Evolutionary conservation across 2,113 vertebrate genomes (phyloP).

Genomic region (Motacilla alba): DNA sequence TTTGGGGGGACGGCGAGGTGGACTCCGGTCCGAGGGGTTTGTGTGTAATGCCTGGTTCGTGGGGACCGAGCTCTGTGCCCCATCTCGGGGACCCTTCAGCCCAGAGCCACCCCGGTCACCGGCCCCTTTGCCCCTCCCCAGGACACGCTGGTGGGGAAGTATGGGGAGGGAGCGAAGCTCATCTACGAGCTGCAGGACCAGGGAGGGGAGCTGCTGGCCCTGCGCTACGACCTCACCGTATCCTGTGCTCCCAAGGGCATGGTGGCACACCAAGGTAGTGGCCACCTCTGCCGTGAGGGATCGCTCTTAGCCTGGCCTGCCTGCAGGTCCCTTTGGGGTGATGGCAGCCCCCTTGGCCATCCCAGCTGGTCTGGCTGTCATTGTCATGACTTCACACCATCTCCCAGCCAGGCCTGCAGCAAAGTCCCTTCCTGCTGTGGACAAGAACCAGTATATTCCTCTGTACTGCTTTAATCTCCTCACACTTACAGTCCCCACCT

Average conservation of each 20-base stretch:
- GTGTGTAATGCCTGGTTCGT: fast-evolving
- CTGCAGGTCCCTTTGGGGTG: fast-evolving
- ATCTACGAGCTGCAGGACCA: constrained; percentile 96
- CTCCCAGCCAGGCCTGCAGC: neutral
- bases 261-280: fast-evolving
- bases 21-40: fast-evolving
- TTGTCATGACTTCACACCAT: no score
- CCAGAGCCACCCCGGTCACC: neutral
- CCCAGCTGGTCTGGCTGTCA: neutral
- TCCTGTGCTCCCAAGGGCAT: constrained; percentile 52
- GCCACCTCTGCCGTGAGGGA: no score
- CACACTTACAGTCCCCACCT: neutral
- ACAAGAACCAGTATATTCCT: neutral
- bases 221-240: constrained; percentile 98
- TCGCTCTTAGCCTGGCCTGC: neutral
- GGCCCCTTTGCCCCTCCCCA: neutral
- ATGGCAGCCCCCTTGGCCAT: neutral
- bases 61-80: neutral
- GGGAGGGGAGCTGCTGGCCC: constrained; percentile 92
- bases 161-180: constrained; percentile 87
- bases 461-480: neutral
- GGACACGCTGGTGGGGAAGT: constrained; percentile 88
- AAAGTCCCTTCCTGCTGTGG: neutral
- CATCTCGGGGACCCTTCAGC: fast-evolving
- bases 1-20: fast-evolving